Conservation (phyloP, 2,888 invertebrate species). For the Nomada lathburiana region DNA sequence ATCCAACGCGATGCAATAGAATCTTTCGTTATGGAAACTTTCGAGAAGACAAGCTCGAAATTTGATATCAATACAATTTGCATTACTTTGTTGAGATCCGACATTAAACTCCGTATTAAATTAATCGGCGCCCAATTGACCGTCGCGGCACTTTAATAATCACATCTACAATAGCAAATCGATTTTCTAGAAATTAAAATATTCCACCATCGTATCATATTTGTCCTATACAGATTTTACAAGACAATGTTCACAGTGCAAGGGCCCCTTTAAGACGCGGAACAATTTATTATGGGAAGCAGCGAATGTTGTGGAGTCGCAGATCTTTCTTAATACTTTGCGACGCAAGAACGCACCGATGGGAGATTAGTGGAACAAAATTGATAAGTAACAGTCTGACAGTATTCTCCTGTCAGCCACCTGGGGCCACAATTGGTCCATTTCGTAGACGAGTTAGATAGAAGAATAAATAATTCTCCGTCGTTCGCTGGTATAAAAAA, state of each 20-base stretch:
- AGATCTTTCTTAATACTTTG: conserved; percentile 72
- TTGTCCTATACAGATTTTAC: no score
- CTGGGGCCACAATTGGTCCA: conserved; percentile 65
- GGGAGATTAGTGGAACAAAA: conserved; percentile 81
- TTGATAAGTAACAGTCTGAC: conserved; percentile 78
- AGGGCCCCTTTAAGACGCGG: conserved; percentile 16
- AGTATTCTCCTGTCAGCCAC: conserved; percentile 75
- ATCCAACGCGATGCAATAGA: neutral
- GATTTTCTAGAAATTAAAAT: neutral
- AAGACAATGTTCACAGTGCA: neutral
- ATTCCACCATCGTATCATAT: neutral
- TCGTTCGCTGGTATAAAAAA: conserved; percentile 13
- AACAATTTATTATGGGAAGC: conserved; percentile 66
- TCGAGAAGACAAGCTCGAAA: neutral
- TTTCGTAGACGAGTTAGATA: neutral
- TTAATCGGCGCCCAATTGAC: neutral
- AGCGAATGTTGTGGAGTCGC: conserved; percentile 61
- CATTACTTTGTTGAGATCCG: neutral
- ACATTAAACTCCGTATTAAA: neutral
- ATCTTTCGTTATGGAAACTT: conserved; percentile 2
- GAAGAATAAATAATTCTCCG: conserved; percentile 61
- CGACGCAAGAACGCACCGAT: conserved; percentile 78
- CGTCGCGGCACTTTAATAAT: neutral
- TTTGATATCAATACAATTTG: neutral
- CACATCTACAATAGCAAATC: neutral